phyloP scores from a whole-genome alignment of 2,113 vertebrate genomes.

The Drymodes brunneopygia region DNA sequence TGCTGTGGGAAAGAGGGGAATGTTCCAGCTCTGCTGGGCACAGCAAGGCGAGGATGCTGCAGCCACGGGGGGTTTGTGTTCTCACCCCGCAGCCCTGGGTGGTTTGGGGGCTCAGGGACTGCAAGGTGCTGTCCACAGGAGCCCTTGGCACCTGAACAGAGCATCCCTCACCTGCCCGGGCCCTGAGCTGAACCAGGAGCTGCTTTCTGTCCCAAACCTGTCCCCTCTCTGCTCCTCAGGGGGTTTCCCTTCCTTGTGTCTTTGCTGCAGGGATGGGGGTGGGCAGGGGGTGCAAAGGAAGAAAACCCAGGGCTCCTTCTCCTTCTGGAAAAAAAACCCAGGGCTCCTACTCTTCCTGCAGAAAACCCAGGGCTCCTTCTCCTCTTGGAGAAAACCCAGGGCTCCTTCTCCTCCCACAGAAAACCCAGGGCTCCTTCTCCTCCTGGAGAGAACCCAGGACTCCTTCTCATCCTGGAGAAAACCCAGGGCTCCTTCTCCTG shows the following conservation, averaged over 20 bases:
- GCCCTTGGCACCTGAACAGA: not conserved
- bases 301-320: not conserved
- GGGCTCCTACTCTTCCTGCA: too few relatives aligned
- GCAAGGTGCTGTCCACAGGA: fast-evolving
- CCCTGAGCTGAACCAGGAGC: not conserved
- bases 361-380: not conserved
- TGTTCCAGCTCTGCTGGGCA: fast-evolving
- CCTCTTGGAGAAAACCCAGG: not conserved
- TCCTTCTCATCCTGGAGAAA: not conserved
- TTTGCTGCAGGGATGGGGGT: not conserved
- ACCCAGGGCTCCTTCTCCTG: not conserved
- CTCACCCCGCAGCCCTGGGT: too few relatives aligned
- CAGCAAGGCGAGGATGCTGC: fast-evolving
- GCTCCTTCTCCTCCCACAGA: not conserved
- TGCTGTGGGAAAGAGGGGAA: not conserved
- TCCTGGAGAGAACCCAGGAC: too few relatives aligned
- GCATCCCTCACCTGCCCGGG: not conserved
- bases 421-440: not conserved
- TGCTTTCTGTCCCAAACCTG: not conserved
- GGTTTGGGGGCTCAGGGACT: not conserved
- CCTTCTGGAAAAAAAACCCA: not conserved
- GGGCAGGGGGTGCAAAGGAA: not conserved
- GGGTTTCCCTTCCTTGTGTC: too few relatives aligned
- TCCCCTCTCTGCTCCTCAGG: not conserved
- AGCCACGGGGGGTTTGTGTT: too few relatives aligned